Evolutionary conservation across 2,113 vertebrate species (phyloP), one percentile per base, ranked within the genome.

Genomic region (Peromyscus californicus): DNA sequence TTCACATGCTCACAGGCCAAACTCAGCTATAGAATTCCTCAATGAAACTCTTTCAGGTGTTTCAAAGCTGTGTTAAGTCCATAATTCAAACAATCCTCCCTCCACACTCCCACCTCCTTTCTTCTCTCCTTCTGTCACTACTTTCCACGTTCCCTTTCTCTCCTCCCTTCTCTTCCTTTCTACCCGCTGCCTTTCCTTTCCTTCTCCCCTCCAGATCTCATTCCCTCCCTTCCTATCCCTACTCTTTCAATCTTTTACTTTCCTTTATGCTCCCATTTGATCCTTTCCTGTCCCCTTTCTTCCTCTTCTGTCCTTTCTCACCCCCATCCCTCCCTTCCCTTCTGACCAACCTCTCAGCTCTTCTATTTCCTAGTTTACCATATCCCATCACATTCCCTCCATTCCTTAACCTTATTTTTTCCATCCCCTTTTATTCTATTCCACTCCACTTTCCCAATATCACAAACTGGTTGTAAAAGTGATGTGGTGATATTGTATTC

Each of bases 371-470:
- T 51, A 12, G 10, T 13, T 69, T n/a, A 22, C 33, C 33, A 8
- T 70, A 22, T 72, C 22, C 21, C 6, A 16, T 16, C 3, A 0
- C 22, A 24, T 5, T 12, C 3, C 12, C 12, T 51, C 13, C 5
- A 8, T 24, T 70, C 33, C 85, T 51, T 24, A 5, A 12, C 33
- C 10, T 15, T 26, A 26, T 13, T 17, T 74, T 70, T 57, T 16
- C 22, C 17, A 12, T 42, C 17, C n/a, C 4, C 6, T 45, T n/a
- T 57, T 24, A 24, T 17, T 33, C 13, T 8, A 6, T 33, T 42
- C 4, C 26, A 17, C 9, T 45, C 8, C 26, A 15, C 6, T 85
- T 65, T 4, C 8, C 9, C 9, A 31, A 29, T 33, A 75, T 42
- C 13, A 59, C 4, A 90, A 45, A 4, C 19, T 17, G 19, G 19